Percentiles rank a stretch among this genome's conserved stretches.
Evolutionary conservation across 1,140 invertebrate genomes (phyloP).

Genomic region (Geopemphigus sp.): DNA sequence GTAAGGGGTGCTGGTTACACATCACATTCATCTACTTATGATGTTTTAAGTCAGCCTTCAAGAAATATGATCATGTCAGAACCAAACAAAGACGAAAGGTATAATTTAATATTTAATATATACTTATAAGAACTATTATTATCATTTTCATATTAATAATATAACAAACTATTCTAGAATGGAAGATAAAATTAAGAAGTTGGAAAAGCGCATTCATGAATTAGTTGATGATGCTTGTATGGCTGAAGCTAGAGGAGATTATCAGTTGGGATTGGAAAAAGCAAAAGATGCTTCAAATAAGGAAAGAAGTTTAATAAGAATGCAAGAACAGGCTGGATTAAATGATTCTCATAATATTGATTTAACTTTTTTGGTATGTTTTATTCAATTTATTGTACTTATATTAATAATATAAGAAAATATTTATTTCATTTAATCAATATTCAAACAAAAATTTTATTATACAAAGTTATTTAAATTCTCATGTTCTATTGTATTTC

Average conservation of each 20-base stretch:
- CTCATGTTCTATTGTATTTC: background rate
- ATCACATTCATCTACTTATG: slow-evolving; percentile 65
- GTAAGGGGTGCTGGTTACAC: slow-evolving; percentile 94
- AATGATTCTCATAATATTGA: slow-evolving; percentile 88
- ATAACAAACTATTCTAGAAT: slow-evolving; percentile 60
- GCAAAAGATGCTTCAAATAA: slow-evolving; percentile 94
- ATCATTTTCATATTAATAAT: no score
- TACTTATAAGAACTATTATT: no score
- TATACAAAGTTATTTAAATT: background rate
- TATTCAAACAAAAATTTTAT: background rate
- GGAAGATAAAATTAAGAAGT: slow-evolving; percentile 78
- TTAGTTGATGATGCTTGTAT: slow-evolving; percentile 82
- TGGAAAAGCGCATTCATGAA: slow-evolving; percentile 79
- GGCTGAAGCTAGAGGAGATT: slow-evolving; percentile 60
- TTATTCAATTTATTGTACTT: background rate
- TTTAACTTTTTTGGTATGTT: slow-evolving; percentile 81
- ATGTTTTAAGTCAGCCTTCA: slow-evolving; percentile 77
- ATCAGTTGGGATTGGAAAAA: slow-evolving; percentile 76
- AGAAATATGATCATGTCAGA: slow-evolving; percentile 56
- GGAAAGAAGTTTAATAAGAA: slow-evolving; percentile 81
- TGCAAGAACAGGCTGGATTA: slow-evolving; percentile 85
- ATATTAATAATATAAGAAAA: background rate
- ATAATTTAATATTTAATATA: slow-evolving; percentile 52
- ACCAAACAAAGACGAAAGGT: slow-evolving; percentile 65
- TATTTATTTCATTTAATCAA: background rate